Base-by-base conservation (phyloP, 1,140 invertebrate species). In the Apis dorsata region DNA sequence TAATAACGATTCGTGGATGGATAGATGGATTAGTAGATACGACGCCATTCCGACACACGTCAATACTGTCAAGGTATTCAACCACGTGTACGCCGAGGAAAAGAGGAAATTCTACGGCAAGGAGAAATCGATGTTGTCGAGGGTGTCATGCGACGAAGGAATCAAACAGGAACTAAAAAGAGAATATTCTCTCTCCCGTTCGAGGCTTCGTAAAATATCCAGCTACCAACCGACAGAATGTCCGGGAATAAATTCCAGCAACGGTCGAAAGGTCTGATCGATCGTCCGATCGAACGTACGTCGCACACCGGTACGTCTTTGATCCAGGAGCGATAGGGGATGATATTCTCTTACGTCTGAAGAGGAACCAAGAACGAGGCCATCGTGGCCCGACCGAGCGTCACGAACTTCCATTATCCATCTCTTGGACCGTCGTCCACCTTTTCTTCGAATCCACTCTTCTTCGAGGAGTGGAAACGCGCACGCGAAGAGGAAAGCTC, bases 301-400 rank as follows among this genome's bases (percentile, higher is more conserved):
- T 83, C 75, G 75, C 73, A 62, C 79, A 62, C 75, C 51, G 21
- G 21, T 75, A 17, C 65, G 81, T 71, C 80, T 80, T 83, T 84
- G 63, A 59, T 68, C 2, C n/a, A 55, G 51, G 77, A 72, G 86
- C 87, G 88, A 89, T 89, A 89, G 82, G 86, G 84, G 86, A 89
- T 86, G 86, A 89, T 86, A 88, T 89, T 88, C 87, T 84, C 86
- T 86, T 86, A 82, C 78, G 87, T 88, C 59, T 84, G 77, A 44
- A 44, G 77, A 44, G 5, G 76, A 86, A 89, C 84, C 88, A 89
- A 89, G 87, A 86, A 83, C 74, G 60, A 51, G 24, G 34, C 53
- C 74, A 69, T 55, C 28, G 70, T 55, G 82, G 60, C 51, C 51
- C 70, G 73, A 60, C 62, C 78, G 81, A 86, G 83, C 69, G 84